Percentiles rank a stretch among this genome's conserved stretches.
phyloP scores from a whole-genome alignment of 2,797 vertebrate species.

The Hoplostethus atlanticus region DNA sequence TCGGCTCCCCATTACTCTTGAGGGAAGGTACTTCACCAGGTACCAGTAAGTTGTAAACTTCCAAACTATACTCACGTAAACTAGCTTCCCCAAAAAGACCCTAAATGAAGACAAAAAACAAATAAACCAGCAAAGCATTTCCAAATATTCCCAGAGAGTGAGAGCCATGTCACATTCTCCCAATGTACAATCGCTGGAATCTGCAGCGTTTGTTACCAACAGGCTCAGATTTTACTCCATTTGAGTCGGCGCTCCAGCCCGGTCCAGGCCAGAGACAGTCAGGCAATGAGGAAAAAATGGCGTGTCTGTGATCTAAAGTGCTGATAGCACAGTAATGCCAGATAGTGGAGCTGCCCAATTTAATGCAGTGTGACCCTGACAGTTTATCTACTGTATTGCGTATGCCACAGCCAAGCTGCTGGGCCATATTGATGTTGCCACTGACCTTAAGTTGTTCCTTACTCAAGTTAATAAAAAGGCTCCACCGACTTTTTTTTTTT shows the following conservation, averaged over 20 bases:
- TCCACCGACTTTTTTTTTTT: slow-evolving; percentile 41
- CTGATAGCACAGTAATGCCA: slow-evolving; percentile 68
- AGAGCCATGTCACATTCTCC: slow-evolving; percentile 13
- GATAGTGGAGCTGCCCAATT: slow-evolving; percentile 60
- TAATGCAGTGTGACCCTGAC: slow-evolving; percentile 74
- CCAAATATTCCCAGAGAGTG: neutral
- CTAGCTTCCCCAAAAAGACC: too few species aligned
- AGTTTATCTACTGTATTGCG: slow-evolving; percentile 57
- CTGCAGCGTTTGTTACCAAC: slow-evolving; percentile 34
- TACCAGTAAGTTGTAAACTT: too few species aligned
- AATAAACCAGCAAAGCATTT: neutral
- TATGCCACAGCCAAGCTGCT: slow-evolving; percentile 47
- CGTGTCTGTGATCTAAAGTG: slow-evolving; percentile 67
- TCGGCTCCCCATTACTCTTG: too few species aligned
- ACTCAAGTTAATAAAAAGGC: slow-evolving; percentile 58
- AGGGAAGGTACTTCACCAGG: too few species aligned
- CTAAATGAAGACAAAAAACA: too few species aligned
- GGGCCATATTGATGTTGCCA: slow-evolving; percentile 68
- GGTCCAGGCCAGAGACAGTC: slow-evolving; percentile 41
- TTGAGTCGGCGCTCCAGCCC: slow-evolving; percentile 40
- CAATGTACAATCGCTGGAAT: neutral
- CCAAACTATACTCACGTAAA: too few species aligned
- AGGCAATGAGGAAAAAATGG: slow-evolving; percentile 41
- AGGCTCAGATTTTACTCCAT: slow-evolving; percentile 42
- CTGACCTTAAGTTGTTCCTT: slow-evolving; percentile 69